These are phyloP conservation scores for Oriolus oriolus DNA, from an alignment of 2,113 vertebrate genomes.

Conservation along the genomic window DNA sequence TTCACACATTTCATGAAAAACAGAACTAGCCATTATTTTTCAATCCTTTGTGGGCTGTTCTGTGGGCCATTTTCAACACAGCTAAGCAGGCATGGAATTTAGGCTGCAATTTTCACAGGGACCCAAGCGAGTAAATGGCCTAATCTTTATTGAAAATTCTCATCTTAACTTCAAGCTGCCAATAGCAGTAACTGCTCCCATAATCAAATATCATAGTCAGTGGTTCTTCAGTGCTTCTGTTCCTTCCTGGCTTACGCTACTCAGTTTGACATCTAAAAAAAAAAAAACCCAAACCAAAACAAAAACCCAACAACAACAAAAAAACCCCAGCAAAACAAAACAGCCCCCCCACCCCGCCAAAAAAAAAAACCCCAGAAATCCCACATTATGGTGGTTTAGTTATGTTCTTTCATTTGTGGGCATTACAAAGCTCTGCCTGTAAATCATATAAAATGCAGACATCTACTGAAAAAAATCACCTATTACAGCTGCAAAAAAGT, in stretches of 20 bases:
- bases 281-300: not conserved
- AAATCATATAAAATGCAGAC: slow-evolving; percentile 3
- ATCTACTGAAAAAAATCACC: not conserved
- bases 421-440: not conserved
- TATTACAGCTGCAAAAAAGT: not conserved
- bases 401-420: not conserved
- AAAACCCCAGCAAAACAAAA: not conserved
- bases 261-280: not conserved
- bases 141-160: not conserved
- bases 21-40: not conserved
- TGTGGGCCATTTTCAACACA: not conserved
- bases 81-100: not conserved
- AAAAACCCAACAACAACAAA: not conserved
- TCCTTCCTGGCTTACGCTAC: not conserved
- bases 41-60: not conserved
- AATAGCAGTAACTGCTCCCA: not conserved
- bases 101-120: slow-evolving; percentile 4
- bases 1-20: not conserved
- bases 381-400: not conserved
- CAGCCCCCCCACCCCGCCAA: no score
- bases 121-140: not conserved
- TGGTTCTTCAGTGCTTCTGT: not conserved
- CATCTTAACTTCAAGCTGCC: not conserved
- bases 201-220: not conserved
- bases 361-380: not conserved